Percentiles rank a stretch among this genome's conserved stretches.
phyloP scores from a whole-genome alignment of 2,113 vertebrate genomes.

The Lagenorhynchus albirostris region DNA sequence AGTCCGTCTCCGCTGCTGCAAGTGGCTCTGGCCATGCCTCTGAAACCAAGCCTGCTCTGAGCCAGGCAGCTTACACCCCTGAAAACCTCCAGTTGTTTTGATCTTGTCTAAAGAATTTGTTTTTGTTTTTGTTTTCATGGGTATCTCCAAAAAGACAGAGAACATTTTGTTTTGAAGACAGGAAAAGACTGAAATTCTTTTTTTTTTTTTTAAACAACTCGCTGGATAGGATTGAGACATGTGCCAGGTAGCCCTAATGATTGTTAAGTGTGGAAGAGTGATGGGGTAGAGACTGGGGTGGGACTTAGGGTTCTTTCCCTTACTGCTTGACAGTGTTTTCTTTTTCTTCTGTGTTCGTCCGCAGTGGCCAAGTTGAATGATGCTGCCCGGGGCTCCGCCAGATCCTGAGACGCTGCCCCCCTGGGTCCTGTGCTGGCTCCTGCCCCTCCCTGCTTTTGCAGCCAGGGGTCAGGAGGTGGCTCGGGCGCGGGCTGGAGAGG shows the following conservation, averaged over 20 bases:
- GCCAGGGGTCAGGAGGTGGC: conserved; percentile 73
- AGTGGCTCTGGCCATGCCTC: background rate
- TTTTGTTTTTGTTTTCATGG: conserved; percentile 38
- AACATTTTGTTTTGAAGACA: background rate
- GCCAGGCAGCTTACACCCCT: background rate
- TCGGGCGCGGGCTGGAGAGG: conserved; percentile 66
- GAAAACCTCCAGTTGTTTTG: background rate
- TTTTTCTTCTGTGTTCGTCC: conserved; percentile 72
- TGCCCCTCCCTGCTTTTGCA: conserved; percentile 68
- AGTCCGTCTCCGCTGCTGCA: background rate
- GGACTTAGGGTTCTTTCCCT: conserved; percentile 18
- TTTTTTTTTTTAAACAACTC: background rate
- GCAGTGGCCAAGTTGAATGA: conserved; percentile 77
- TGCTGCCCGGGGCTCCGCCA: conserved; percentile 75
- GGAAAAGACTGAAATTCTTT: background rate
- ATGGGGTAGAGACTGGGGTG: conserved; percentile 40
- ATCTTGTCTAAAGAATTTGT: background rate
- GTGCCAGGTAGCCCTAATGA: background rate
- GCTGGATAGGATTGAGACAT: background rate
- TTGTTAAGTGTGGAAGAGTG: background rate
- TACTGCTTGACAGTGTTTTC: conserved; percentile 72
- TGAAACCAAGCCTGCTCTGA: background rate
- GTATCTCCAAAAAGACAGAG: background rate
- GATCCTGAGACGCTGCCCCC: conserved; percentile 72
- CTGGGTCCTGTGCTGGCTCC: conserved; percentile 73